Conservation (phyloP, 64 coral and sea anemone genomes). For the Montipora cactus region DNA sequence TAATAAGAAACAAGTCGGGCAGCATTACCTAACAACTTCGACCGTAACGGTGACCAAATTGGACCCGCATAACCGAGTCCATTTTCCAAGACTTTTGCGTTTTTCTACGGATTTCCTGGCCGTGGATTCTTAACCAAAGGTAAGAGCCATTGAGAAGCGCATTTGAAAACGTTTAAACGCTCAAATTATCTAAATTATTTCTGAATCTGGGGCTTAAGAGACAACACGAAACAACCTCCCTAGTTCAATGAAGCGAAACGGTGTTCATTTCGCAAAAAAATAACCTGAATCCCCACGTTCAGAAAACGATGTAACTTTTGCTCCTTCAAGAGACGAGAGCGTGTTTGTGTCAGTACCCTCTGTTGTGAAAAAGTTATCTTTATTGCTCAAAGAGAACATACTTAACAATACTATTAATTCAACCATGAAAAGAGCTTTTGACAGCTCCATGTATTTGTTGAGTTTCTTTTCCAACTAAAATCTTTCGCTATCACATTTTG, state of each 20-base stretch:
- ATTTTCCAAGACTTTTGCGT: slow-evolving; percentile 25
- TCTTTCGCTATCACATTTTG: neutral
- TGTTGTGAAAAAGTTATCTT: neutral
- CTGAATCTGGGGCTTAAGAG: slow-evolving; percentile 23
- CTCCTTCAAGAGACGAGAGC: neutral
- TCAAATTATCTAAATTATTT: slow-evolving; percentile 16
- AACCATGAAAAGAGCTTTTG: slow-evolving; percentile 15
- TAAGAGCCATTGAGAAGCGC: neutral
- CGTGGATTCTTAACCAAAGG: slow-evolving; percentile 33
- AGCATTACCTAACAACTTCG: slow-evolving; percentile 72
- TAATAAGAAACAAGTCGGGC: slow-evolving; percentile 58
- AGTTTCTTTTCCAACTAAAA: neutral
- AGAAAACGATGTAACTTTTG: slow-evolving; percentile 17
- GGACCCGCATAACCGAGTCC: slow-evolving; percentile 27
- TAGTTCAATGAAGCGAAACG: slow-evolving; percentile 43
- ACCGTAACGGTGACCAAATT: slow-evolving; percentile 51
- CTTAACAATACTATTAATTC: neutral
- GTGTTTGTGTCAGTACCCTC: neutral
- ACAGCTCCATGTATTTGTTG: neutral
- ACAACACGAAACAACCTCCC: neutral
- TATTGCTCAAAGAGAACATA: neutral
- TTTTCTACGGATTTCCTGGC: slow-evolving; percentile 12
- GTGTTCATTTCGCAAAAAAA: neutral
- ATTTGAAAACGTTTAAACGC: neutral
- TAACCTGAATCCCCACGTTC: neutral